Percentiles rank a stretch among this genome's conserved stretches.
These are phyloP conservation scores for Laticauda colubrina DNA, from an alignment of 2,113 vertebrate genomes.

Conservation along the genomic window DNA sequence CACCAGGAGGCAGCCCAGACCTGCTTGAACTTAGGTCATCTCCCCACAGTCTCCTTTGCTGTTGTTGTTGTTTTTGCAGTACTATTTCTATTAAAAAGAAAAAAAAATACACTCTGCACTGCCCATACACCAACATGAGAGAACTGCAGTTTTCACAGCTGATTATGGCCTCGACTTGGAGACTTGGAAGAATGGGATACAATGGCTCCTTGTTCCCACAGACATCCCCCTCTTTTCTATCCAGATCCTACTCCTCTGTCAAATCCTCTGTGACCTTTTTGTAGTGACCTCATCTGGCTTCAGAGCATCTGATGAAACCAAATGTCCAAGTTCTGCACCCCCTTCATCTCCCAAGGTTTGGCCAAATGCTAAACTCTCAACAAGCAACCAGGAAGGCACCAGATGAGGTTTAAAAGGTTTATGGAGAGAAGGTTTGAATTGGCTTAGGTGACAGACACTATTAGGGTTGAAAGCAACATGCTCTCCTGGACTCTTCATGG, in stretches of 20 bases:
- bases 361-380: neutral
- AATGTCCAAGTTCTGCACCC: neutral
- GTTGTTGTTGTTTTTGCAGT: neutral
- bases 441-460: neutral
- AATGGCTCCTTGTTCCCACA: constrained; percentile 62
- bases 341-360: neutral
- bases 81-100: neutral
- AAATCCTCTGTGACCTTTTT: constrained; percentile 45
- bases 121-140: constrained; percentile 29
- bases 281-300: constrained; percentile 61
- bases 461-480: neutral
- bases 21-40: neutral
- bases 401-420: neutral
- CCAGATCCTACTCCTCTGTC: constrained; percentile 49
- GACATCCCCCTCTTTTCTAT: neutral
- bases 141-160: constrained; percentile 54
- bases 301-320: constrained; percentile 41
- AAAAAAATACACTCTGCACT: neutral
- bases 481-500: neutral
- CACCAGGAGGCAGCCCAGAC: constrained; percentile 10
- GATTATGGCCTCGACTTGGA: constrained; percentile 41
- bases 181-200: constrained; percentile 47
- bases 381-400: fast-evolving
- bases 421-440: neutral
- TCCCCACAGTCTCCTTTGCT: neutral